phyloP scores from a whole-genome alignment of 2,113 vertebrate genomes.

The Thermophis baileyi region DNA sequence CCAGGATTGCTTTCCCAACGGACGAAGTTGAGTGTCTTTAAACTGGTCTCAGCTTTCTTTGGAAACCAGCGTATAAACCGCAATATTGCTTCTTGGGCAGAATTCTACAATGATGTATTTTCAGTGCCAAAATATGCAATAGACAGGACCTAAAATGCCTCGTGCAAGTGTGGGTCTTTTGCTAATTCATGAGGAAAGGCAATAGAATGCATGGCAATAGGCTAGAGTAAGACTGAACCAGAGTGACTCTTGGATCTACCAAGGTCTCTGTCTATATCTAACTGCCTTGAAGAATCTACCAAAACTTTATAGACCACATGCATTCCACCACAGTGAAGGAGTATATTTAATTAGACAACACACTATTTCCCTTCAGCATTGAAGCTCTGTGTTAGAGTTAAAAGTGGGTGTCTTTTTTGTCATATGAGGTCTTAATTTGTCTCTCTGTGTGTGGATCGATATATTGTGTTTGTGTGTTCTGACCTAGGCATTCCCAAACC shows the following conservation, averaged over 20 bases:
- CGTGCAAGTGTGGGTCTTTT: neutral
- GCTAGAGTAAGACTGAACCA: neutral
- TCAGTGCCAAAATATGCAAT: neutral
- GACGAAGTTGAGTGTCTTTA: neutral
- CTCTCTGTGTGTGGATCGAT: neutral
- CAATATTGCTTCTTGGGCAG: neutral
- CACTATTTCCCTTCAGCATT: neutral
- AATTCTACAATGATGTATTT: neutral
- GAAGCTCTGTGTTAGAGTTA: too few relatives aligned
- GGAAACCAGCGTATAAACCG: neutral
- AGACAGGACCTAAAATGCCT: neutral
- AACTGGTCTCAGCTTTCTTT: neutral
- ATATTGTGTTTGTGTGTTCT: too few relatives aligned
- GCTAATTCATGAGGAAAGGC: neutral
- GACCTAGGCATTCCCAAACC: too few relatives aligned
- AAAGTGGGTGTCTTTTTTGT: neutral
- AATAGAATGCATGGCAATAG: neutral
- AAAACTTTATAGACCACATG: neutral
- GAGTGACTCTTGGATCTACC: neutral
- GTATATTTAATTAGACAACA: neutral
- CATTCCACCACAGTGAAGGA: neutral
- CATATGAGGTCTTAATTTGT: neutral
- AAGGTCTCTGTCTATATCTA: neutral
- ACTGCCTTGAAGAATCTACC: neutral
- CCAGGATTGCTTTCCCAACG: neutral